Percentiles rank a stretch among this genome's conserved stretches.
These are phyloP conservation scores for Pachyseris speciosa DNA, from an alignment of 64 coral and sea anemone species.

Conservation along the genomic window DNA sequence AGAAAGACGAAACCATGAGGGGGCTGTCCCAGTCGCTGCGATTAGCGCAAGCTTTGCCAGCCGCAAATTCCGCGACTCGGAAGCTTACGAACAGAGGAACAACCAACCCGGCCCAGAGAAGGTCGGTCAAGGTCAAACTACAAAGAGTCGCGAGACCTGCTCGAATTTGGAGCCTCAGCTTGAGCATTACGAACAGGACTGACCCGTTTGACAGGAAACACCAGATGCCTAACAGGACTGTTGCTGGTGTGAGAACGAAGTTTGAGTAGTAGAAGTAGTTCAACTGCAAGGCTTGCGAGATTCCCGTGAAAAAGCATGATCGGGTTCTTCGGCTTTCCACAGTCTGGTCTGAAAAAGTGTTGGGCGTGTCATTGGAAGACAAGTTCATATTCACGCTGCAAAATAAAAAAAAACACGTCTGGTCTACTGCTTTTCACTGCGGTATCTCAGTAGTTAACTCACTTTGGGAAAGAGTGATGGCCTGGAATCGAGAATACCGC, in stretches of 20 bases:
- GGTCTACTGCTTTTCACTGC: too few species aligned
- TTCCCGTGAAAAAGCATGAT: not conserved
- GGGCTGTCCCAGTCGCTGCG: constrained; percentile 4
- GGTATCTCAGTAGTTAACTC: too few species aligned
- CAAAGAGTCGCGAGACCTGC: constrained; percentile 7
- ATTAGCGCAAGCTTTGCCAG: not conserved
- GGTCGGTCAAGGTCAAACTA: constrained; percentile 19
- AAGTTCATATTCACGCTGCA: not conserved
- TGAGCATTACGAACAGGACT: not conserved
- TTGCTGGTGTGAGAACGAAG: not conserved
- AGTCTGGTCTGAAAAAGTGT: not conserved
- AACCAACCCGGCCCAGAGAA: constrained; percentile 9
- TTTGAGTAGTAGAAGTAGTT: constrained; percentile 16
- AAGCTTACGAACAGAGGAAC: not conserved
- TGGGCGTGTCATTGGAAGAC: not conserved
- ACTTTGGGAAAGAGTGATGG: too few species aligned
- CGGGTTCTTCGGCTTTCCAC: not conserved
- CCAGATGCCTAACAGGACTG: not conserved
- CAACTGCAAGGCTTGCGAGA: not conserved
- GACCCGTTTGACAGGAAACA: constrained; percentile 40
- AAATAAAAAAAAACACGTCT: not conserved
- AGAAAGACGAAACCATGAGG: constrained; percentile 21
- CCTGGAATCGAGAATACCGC: too few species aligned
- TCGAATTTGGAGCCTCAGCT: not conserved
- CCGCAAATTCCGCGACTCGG: not conserved